A percentile compares a stretch with the other conserved stretches of the same genome.
These are phyloP conservation scores for Yponomeuta evonymella DNA, from an alignment of 2,888 invertebrate genomes.

Conservation along the genomic window DNA sequence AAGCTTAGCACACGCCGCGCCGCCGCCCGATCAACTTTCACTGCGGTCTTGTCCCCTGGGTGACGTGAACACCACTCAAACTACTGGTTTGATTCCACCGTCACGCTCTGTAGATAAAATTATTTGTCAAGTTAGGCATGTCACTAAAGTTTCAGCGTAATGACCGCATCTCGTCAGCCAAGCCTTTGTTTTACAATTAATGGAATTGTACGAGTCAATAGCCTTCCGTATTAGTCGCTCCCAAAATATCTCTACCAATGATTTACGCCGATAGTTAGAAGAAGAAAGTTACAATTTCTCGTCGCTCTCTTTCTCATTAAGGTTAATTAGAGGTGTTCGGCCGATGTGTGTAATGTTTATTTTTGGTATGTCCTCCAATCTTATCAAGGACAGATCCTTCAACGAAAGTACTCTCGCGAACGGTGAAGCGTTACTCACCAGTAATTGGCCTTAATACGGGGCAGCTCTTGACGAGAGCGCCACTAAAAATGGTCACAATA, in stretches of 20 bases:
- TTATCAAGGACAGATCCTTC: not conserved
- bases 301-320: constrained; percentile 14
- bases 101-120: not conserved
- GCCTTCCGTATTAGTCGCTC: not conserved
- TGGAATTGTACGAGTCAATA: not conserved
- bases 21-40: constrained; percentile 50
- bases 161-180: not conserved
- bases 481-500: not conserved
- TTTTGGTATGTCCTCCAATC: not conserved
- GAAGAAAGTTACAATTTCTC: constrained; percentile 3
- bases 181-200: not conserved
- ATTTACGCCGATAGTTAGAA: not conserved
- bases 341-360: not conserved
- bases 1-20: constrained; percentile 27
- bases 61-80: not conserved
- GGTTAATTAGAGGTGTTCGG: constrained; percentile 15
- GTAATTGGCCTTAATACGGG: not conserved
- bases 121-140: not conserved
- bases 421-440: not conserved
- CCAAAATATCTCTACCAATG: constrained; percentile 4
- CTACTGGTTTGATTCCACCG: not conserved
- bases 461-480: not conserved
- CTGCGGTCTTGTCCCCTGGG: constrained; percentile 35
- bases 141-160: not conserved
- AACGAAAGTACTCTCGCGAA: not conserved